Percentiles rank a stretch among this genome's conserved stretches.
Conservation (phyloP, 2,888 invertebrate species). For the Ophioninae sp. region DNA sequence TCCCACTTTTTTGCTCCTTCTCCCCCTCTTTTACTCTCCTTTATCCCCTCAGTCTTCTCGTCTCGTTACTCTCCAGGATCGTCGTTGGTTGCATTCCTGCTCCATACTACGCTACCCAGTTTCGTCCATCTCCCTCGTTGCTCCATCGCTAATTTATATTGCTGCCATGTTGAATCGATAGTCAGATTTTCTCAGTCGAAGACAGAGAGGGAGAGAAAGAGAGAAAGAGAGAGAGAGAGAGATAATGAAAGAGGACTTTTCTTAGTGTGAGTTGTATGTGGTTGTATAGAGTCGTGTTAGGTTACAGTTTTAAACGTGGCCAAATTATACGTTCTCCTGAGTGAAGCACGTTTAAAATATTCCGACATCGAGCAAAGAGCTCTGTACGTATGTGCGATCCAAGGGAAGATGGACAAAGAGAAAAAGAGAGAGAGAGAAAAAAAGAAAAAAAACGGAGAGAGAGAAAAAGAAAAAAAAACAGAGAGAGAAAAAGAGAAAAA, state of each 20-base stretch:
- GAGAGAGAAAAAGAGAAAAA: conserved; percentile 22
- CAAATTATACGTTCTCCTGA: conserved; percentile 79
- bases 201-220: not conserved
- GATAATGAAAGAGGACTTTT: conserved; percentile 50
- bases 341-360: conserved; percentile 77
- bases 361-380: conserved; percentile 70
- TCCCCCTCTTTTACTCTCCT: conserved; percentile 18
- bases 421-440: conserved; percentile 34
- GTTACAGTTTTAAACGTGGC: conserved; percentile 80
- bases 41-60: conserved; percentile 26
- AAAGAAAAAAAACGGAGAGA: conserved; percentile 24
- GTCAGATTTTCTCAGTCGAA: conserved; percentile 65
- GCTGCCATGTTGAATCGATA: conserved; percentile 78
- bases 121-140: conserved; percentile 33
- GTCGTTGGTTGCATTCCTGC: conserved; percentile 35
- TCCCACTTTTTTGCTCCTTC: too few relatives aligned
- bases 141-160: conserved; percentile 76
- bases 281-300: conserved; percentile 78
- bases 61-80: conserved; percentile 18
- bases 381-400: conserved; percentile 39
- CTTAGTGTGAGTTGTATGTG: conserved; percentile 63
- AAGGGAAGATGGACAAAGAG: conserved; percentile 18
- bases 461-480: conserved; percentile 19
- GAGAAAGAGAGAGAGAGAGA: conserved; percentile 32
- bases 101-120: not conserved